These are phyloP conservation scores for Andinoacara biseriatus DNA, from an alignment of 2,113 vertebrate genomes.

Conservation along the genomic window DNA sequence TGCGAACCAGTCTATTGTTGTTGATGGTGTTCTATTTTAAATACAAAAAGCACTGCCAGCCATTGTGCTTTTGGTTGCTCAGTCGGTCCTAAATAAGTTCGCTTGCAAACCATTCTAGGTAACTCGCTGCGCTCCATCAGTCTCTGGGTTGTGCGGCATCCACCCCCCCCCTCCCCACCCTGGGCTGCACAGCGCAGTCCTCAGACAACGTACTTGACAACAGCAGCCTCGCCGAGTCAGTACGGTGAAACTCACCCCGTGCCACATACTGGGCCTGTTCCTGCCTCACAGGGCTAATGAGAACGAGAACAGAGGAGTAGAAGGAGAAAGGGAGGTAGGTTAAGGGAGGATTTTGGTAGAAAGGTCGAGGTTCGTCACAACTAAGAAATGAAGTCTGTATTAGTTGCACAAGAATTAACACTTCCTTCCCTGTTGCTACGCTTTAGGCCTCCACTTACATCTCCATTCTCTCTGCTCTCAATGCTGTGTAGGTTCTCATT, in stretches of 20 bases:
- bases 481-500: constrained; percentile 55
- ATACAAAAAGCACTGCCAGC: constrained; percentile 67
- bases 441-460: constrained; percentile 55
- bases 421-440: constrained; percentile 67
- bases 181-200: constrained; percentile 24
- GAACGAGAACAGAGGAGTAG: constrained; percentile 58
- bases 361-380: constrained; percentile 67
- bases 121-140: constrained; percentile 29
- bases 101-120: constrained; percentile 43
- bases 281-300: constrained; percentile 43
- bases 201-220: constrained; percentile 7
- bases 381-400: constrained; percentile 68
- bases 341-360: constrained; percentile 73
- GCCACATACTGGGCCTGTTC: constrained; percentile 33
- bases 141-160: constrained; percentile 19
- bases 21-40: constrained; percentile 52
- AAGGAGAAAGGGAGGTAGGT: constrained; percentile 73
- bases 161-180: background rate
- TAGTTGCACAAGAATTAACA: constrained; percentile 62
- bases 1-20: constrained; percentile 45
- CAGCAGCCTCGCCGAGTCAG: constrained; percentile 19
- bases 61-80: constrained; percentile 73
- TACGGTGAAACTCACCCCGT: background rate
- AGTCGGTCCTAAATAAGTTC: constrained; percentile 40
- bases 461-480: constrained; percentile 58